These are phyloP conservation scores for Notiomystis cincta DNA, from an alignment of 2,113 vertebrate species.

Conservation along the genomic window DNA sequence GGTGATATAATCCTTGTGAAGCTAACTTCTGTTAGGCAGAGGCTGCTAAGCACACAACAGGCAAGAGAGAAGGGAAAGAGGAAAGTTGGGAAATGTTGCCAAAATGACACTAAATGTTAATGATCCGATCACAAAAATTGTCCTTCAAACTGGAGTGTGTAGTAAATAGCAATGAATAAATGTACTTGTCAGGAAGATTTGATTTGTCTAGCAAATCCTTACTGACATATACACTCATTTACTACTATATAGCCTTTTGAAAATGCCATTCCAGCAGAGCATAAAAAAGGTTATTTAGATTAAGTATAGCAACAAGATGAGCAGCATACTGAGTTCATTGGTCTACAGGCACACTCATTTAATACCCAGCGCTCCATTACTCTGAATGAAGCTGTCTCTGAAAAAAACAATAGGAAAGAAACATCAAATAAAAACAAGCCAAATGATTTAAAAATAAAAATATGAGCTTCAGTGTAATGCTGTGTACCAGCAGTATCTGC, in stretches of 20 bases:
- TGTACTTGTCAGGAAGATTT: conserved; percentile 72
- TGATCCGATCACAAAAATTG: conserved; percentile 72
- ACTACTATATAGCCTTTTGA: conserved; percentile 75
- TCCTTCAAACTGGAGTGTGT: conserved; percentile 70
- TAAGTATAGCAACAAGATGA: conserved; percentile 78
- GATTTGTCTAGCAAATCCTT: conserved; percentile 80
- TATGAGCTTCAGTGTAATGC: background rate
- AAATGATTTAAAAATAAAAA: conserved; percentile 23
- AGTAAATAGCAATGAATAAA: conserved; percentile 77
- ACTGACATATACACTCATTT: conserved; percentile 77
- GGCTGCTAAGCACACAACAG: background rate
- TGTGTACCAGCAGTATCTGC: background rate
- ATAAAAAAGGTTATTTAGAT: conserved; percentile 83
- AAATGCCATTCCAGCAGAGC: conserved; percentile 79
- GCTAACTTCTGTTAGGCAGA: conserved; percentile 25
- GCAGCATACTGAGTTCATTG: conserved; percentile 74
- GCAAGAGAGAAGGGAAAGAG: background rate
- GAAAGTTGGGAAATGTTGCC: conserved; percentile 61
- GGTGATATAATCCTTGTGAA: background rate
- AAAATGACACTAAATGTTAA: conserved; percentile 76
- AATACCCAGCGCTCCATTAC: conserved; percentile 71
- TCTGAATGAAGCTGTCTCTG: conserved; percentile 64
- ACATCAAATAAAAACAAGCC: conserved; percentile 42
- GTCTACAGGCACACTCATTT: conserved; percentile 70
- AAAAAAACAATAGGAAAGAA: conserved; percentile 43